Evolutionary conservation across 2,888 invertebrate species (phyloP), one percentile per base, ranked within the genome.

Genomic region (Xestia ashworthii): DNA sequence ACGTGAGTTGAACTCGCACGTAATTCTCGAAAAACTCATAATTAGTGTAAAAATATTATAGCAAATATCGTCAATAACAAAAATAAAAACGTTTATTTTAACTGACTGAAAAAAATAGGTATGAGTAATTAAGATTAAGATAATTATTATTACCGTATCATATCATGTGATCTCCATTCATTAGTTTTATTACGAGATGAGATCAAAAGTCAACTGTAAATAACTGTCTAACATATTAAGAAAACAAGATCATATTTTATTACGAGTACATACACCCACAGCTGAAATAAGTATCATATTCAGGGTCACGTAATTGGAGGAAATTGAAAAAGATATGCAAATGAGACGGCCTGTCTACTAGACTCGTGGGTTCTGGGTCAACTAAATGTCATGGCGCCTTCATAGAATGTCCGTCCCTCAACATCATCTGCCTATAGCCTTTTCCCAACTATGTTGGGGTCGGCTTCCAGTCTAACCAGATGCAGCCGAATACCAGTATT

Each of bases 141-240:
- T 53, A 72, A 55, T 32, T 19, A 46, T 55, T 0, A 73, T 58
- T n/a, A 58, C 2, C n/a, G 55, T 73, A 50, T 70, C 50, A 32
- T 73, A 55, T 32, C 25, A 44, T 12, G n/a, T 16, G 53, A 72
- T 55, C 44, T 55, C 11, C 16, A 55, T 55, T 32, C 53, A 55
- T 74, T 58, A n/a, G 16, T 73, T 58, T 74, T 46, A 74, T 74
- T n/a, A 38, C 32, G n/a, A 19, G 19, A 8, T 2, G 5, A 46
- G 74, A 38, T 74, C 74, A 74, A 74, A 73, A n/a, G 72, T 73
- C 72, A 73, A 72, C n/a, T 74, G 74, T 9, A 38, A 58, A 55
- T 32, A 9, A 4, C 16, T 46, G 32, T 16, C 11, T 32, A 5
- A 22, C 25, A 53, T 53, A 9, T 53, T 11, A 9, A 22, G 25